Percentiles rank a stretch among this genome's conserved stretches.
Conservation (phyloP, 2,113 vertebrate genomes). For the Campylorhamphus procurvoides region DNA sequence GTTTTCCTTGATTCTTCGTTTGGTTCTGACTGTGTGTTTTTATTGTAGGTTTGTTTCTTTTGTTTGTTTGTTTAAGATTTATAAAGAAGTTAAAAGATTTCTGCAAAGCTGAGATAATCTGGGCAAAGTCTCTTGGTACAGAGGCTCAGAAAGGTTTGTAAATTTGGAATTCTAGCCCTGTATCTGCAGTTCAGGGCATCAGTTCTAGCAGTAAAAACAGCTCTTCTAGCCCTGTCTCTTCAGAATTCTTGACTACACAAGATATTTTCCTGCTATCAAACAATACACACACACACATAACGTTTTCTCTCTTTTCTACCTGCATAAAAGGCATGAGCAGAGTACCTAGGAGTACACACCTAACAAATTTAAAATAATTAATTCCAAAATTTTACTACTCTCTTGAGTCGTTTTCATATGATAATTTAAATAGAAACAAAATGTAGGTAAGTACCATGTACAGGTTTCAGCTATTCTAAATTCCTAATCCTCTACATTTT, state of each 20-base stretch:
- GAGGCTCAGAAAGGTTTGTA: not conserved
- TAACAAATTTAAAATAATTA: not conserved
- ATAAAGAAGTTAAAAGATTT: not conserved
- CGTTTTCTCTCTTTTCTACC: not conserved
- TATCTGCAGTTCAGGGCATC: not conserved
- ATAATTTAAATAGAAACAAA: not conserved
- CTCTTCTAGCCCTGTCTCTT: not conserved
- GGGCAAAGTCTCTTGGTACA: not conserved
- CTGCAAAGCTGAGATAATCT: slow-evolving; percentile 17
- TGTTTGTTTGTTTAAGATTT: not conserved
- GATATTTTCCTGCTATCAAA: not conserved
- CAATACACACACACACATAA: not conserved
- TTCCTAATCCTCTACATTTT: not conserved
- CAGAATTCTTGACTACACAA: not conserved
- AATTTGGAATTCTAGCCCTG: not conserved
- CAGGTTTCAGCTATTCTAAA: not conserved
- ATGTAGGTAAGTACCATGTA: not conserved
- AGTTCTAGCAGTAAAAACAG: not conserved
- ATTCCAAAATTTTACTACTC: not conserved
- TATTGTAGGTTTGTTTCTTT: not conserved
- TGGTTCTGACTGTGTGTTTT: not conserved
- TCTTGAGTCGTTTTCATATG: not conserved
- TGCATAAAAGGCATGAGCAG: not conserved
- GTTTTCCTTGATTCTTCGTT: not conserved
- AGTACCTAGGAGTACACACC: not conserved